Percentiles rank a stretch among this genome's conserved stretches.
Conservation (phyloP, 2,113 vertebrate genomes). For the Shinisaurus crocodilurus region DNA sequence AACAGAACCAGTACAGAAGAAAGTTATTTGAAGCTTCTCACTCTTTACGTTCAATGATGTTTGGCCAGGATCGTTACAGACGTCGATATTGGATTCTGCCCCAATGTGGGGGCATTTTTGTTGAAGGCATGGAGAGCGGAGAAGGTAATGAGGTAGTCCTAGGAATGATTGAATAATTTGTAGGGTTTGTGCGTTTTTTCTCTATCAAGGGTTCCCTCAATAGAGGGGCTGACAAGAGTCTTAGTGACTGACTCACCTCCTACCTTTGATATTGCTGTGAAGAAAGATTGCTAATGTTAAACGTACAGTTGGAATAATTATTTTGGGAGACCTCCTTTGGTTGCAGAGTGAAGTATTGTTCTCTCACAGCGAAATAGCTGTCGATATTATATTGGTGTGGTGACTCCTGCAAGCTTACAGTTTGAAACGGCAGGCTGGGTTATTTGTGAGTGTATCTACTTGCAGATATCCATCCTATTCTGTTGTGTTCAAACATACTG, state of each 20-base stretch:
- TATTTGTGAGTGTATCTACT: background rate
- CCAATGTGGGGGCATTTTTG: slow-evolving; percentile 91
- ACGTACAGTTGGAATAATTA: background rate
- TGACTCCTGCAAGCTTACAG: background rate
- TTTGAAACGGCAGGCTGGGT: background rate
- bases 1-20: slow-evolving; percentile 91
- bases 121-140: slow-evolving; percentile 91
- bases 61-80: slow-evolving; percentile 93
- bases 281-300: background rate
- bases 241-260: background rate
- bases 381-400: background rate
- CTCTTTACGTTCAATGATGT: slow-evolving; percentile 90
- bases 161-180: slow-evolving; percentile 2
- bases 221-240: background rate
- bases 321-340: background rate
- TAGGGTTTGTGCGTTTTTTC: background rate
- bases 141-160: slow-evolving; percentile 79
- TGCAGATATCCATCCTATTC: no score
- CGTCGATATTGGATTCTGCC: slow-evolving; percentile 95
- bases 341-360: background rate
- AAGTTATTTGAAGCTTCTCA: slow-evolving; percentile 93
- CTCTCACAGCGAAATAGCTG: background rate
- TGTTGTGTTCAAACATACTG: background rate
- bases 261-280: background rate
- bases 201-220: background rate